A percentile compares a stretch with the other conserved stretches of the same genome.
Evolutionary conservation across 2,113 vertebrate species (phyloP).

Genomic region (Podilymbus podiceps): DNA sequence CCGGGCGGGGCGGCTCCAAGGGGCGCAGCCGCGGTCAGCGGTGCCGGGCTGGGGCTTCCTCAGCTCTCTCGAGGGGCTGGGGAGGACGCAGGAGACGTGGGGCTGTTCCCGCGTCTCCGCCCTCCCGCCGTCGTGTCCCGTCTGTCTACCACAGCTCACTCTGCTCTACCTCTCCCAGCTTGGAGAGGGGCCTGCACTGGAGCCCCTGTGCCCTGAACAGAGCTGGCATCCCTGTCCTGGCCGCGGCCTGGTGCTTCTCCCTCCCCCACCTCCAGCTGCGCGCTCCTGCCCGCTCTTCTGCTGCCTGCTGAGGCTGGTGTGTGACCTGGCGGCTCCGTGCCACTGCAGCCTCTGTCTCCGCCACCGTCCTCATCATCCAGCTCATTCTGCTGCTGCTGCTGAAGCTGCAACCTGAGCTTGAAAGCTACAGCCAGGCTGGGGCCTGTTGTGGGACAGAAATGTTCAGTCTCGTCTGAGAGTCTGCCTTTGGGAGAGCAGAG

Average conservation of each 20-base stretch:
- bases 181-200: rapidly evolving
- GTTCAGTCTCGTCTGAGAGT: not conserved
- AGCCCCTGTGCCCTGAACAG: too few species aligned
- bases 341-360: not conserved
- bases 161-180: too few species aligned
- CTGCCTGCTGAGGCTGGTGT: not conserved
- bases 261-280: not conserved
- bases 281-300: not conserved
- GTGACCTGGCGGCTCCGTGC: rapidly evolving
- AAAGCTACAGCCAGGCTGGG: not conserved
- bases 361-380: rapidly evolving
- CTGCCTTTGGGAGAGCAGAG: not conserved
- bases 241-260: not conserved
- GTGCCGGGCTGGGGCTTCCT: rapidly evolving
- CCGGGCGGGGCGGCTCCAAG: rapidly evolving
- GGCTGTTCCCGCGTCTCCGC: rapidly evolving
- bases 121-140: too few species aligned
- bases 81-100: rapidly evolving
- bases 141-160: rapidly evolving
- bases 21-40: rapidly evolving
- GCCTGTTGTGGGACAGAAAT: not conserved
- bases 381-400: not conserved
- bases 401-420: not conserved
- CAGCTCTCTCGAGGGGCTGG: not conserved
- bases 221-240: too few species aligned